A percentile compares a stretch with the other conserved stretches of the same genome.
Evolutionary conservation across 2,113 vertebrate genomes (phyloP).

Genomic region (Catharus fuscescens): DNA sequence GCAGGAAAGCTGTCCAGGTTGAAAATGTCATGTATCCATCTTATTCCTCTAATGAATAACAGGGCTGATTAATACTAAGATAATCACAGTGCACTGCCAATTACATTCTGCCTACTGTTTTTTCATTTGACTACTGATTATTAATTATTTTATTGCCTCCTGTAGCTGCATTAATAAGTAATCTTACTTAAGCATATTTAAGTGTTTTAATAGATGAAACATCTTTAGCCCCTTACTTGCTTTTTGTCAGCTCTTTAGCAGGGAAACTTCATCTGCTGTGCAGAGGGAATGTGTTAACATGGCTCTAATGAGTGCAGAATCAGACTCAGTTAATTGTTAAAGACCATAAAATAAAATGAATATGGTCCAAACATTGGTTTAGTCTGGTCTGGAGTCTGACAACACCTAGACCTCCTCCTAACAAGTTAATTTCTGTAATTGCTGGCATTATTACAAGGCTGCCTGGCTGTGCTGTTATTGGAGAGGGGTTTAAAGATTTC

Average conservation of each 20-base stretch:
- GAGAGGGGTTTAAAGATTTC: not conserved
- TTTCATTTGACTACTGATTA: slow-evolving; percentile 6
- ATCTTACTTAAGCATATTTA: slow-evolving; percentile 1
- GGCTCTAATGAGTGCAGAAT: not conserved
- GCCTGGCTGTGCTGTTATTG: not conserved
- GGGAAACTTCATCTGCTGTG: not conserved
- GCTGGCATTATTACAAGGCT: not conserved
- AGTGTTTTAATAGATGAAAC: slow-evolving; percentile 5
- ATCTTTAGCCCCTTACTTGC: not conserved
- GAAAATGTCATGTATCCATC: not conserved
- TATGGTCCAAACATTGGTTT: not conserved
- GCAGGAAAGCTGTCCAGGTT: not conserved
- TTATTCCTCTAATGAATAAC: not conserved
- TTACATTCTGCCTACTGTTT: not conserved
- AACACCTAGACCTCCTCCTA: not conserved
- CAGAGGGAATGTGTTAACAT: not conserved
- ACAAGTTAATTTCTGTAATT: slow-evolving; percentile 21
- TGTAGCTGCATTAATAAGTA: not conserved
- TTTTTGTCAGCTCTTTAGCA: not conserved
- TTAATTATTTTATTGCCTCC: slow-evolving; percentile 50
- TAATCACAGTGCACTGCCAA: not conserved
- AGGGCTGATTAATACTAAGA: not conserved
- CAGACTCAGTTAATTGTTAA: not conserved
- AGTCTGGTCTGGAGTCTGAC: not conserved
- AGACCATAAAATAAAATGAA: not conserved